A percentile compares a stretch with the other conserved stretches of the same genome.
Conservation (phyloP, 2,113 vertebrate genomes). For the Vulpes vulpes region DNA sequence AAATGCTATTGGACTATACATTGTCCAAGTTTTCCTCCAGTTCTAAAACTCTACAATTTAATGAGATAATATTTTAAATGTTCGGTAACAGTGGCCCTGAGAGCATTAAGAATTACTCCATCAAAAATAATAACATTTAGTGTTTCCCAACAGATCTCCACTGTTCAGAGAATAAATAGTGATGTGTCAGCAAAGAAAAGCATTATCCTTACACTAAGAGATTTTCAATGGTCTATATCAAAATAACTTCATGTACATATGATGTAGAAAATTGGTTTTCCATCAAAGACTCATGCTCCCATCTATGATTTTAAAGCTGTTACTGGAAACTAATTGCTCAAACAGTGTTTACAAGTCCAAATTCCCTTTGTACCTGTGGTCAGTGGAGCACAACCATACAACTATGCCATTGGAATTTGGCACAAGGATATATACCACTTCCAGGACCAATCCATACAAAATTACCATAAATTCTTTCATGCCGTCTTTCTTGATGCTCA, state of each 20-base stretch:
- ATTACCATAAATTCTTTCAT: not conserved
- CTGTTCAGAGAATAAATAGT: constrained; percentile 36
- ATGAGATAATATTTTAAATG: constrained; percentile 32
- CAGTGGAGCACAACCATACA: not conserved
- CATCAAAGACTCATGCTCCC: not conserved
- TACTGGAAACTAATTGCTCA: not conserved
- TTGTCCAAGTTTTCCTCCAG: not conserved
- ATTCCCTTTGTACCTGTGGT: not conserved
- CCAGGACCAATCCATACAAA: not conserved
- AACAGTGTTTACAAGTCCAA: not conserved
- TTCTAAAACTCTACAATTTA: constrained; percentile 27
- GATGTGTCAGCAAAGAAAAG: constrained; percentile 3
- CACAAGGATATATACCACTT: not conserved
- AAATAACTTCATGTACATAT: not conserved
- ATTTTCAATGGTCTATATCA: not conserved
- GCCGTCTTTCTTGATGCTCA: not conserved
- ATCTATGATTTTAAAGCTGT: not conserved
- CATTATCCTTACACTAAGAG: not conserved
- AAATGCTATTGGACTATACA: not conserved
- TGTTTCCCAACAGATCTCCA: not conserved
- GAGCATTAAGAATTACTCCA: not conserved
- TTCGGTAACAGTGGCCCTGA: not conserved
- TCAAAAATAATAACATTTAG: not conserved
- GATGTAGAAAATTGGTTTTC: not conserved
- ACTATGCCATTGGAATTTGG: not conserved